Percentiles rank a stretch among this genome's conserved stretches.
phyloP scores from a whole-genome alignment of 2,797 vertebrate species.

The Notoglanidium macrostoma region DNA sequence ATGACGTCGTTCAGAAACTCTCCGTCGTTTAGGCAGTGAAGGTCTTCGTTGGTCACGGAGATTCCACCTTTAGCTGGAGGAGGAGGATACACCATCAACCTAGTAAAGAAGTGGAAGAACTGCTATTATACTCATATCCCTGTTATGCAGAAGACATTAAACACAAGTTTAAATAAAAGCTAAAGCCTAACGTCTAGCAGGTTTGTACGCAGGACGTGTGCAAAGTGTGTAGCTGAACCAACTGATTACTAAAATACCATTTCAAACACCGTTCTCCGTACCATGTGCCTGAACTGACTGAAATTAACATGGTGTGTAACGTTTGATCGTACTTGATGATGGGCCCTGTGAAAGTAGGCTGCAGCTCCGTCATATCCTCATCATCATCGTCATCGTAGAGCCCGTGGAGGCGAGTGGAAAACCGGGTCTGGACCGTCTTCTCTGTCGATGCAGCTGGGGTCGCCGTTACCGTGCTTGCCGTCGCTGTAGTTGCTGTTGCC shows the following conservation, averaged over 20 bases:
- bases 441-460: constrained; percentile 51
- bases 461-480: constrained; percentile 6
- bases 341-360: constrained; percentile 91
- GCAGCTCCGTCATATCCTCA: constrained; percentile 87
- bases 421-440: constrained; percentile 70
- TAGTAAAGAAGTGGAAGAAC: constrained; percentile 59
- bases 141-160: neutral
- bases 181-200: neutral
- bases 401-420: constrained; percentile 73
- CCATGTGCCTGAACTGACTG: neutral
- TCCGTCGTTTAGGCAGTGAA: constrained; percentile 95
- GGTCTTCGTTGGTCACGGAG: constrained; percentile 95
- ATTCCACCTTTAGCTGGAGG: constrained; percentile 97
- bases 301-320: neutral
- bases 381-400: constrained; percentile 82
- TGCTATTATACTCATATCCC: neutral
- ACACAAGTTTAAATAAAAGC: neutral
- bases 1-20: constrained; percentile 99
- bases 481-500: constrained; percentile 19
- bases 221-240: neutral
- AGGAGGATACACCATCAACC: constrained; percentile 94
- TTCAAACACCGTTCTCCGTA: neutral
- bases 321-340: constrained; percentile 85
- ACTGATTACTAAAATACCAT: neutral
- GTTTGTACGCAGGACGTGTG: neutral